Base-by-base conservation (phyloP, 2,888 invertebrate genomes). In the Scaptomyza cyrtandrae region DNA sequence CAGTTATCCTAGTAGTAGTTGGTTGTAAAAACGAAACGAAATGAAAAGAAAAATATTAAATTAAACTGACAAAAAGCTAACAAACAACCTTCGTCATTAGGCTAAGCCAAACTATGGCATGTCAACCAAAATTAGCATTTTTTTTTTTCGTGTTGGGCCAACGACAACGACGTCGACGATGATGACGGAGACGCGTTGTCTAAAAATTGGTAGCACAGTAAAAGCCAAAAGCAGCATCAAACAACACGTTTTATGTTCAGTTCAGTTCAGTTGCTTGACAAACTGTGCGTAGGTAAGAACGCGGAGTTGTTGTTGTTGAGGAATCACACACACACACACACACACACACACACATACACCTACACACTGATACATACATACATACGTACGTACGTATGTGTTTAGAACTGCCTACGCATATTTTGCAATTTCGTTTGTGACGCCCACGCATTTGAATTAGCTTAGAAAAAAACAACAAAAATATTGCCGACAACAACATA, bases 61-160 rank as follows among this genome's bases (percentile, higher is more conserved):
- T 79, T 81, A 88, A 41, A 88, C 82, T 82, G 88, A 84, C 83
- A 84, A 71, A 84, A 71, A 86, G 85, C 82, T 74, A 88, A 85
- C 88, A 86, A 86, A 83, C 89, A 88, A 87, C 81, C 90, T 84
- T 86, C 89, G 82, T 89, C 86, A 86, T 86, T 86, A 86, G 90
- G 90, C 87, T 89, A 89, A 86, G 90, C 90, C 89, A 86, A 86
- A 86, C 90, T 86, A 86, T 89, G 86, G 86, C 86, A 86, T 86
- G 86, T 86, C 86, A 86, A 89, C 86, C 75, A 78, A 86, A 89
- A 89, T 86, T 89, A 86, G 89, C 89, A 86, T 89, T 89, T 86
- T 80, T 60, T 41, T 14, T n/a, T 39, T 19, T 19, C 19, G 39
- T 57, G 37, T 61, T n/a, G 45, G 24, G 54, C 59, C 83, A 50